Conservation (phyloP, 2,797 vertebrate genomes). For the Alauda arvensis region DNA sequence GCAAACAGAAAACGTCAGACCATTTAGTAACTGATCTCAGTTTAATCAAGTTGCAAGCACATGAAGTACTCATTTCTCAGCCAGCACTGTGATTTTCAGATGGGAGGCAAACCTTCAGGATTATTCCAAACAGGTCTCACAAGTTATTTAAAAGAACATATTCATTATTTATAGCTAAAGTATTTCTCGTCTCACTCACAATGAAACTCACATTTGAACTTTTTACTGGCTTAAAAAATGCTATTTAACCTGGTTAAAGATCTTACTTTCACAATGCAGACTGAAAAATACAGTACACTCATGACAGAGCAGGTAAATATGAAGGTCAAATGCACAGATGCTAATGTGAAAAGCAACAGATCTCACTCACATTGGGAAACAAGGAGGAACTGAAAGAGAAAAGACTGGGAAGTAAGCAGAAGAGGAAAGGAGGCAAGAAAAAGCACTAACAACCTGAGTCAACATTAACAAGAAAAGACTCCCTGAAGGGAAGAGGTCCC, state of each 20-base stretch:
- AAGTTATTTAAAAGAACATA: not conserved
- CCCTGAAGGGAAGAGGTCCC: conserved; percentile 60
- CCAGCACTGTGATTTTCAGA: not conserved
- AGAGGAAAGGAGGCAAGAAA: conserved; percentile 48
- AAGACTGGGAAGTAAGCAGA: conserved; percentile 42
- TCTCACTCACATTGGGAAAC: not conserved
- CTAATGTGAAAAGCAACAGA: not conserved
- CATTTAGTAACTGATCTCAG: not conserved
- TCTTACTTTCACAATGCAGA: not conserved
- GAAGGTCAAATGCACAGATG: not conserved
- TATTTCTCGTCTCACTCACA: not conserved
- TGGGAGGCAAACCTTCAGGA: not conserved
- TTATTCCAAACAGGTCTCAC: not conserved
- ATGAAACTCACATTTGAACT: not conserved
- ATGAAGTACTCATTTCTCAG: not conserved
- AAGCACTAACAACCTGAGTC: conserved; percentile 59
- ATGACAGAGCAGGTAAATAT: not conserved
- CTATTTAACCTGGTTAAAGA: not conserved
- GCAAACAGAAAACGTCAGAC: not conserved
- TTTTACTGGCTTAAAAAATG: conserved; percentile 8
- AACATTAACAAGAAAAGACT: conserved; percentile 63
- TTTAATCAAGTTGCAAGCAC: not conserved
- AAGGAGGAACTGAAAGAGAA: conserved; percentile 47
- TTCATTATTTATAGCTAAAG: not conserved
- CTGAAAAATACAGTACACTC: not conserved